Evolutionary conservation across 2,113 vertebrate genomes (phyloP), one percentile per base, ranked within the genome.

Genomic region (Notothenia coriiceps): DNA sequence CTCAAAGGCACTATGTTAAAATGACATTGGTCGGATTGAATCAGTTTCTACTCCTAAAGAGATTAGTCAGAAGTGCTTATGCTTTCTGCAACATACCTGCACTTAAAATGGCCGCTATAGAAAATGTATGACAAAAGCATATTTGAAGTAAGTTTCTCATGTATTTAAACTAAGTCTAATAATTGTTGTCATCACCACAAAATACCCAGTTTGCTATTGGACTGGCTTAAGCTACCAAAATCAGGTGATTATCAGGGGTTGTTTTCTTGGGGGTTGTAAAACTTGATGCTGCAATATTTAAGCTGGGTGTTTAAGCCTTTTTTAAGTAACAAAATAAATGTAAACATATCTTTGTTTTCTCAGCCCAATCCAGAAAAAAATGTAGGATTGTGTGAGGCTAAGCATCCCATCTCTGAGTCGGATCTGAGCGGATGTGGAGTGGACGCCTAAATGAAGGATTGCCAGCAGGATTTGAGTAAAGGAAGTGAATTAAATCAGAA

Each of bases 241-340:
- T 40, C 35, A 40, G 35, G 35, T 60, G 29, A 59, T 59, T 74
- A 43, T 70, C 59, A 47, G 12, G 5, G 46, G 22, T 22, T 67
- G 55, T 61, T 77, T 68, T 67, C 55, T 2, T 1, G 29, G 29
- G 25, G 25, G 11, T 51, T 35, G 63, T 63, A 51, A 40, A 29
- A 29, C 47, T 29, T 51, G 15, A 57, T 46, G 18, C 51, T 44
- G 33, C 63, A 18, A 59, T 17, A 74, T 57, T 79, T 46, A 59
- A 18, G 20, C 57, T 22, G 51, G 59, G n/a, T 65, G 22, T 74
- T 75, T 25, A 54, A 54, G 52, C 59, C 59, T 50, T 25, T 43
- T 74, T 79, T 74, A 50, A 63, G 61, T 47, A 15, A 70, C 40
- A 25, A 75, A 55, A 79, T 59, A 70, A 54, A 71, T 60, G 44